phyloP scores from a whole-genome alignment of 2,113 vertebrate genomes.

The Seriola rivoliana region DNA sequence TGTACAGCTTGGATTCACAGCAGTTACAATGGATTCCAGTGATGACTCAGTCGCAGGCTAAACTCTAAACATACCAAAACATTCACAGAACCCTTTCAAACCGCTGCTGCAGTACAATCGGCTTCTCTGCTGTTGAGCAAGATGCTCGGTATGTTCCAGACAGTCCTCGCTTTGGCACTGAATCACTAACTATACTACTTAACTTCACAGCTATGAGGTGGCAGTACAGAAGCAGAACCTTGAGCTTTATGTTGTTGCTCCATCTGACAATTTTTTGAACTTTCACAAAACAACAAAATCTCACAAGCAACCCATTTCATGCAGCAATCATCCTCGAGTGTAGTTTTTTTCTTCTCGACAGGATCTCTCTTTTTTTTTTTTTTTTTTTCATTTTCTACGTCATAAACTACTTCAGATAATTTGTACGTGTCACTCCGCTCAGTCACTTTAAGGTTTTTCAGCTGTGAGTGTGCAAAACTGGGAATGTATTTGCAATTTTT shows the following conservation, averaged over 20 bases:
- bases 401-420: no score
- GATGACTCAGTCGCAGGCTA: slow-evolving; percentile 47
- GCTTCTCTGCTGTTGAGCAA: slow-evolving; percentile 34
- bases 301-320: neutral
- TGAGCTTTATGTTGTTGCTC: neutral
- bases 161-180: neutral
- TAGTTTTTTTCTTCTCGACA: neutral
- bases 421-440: neutral
- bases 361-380: neutral
- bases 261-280: neutral
- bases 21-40: slow-evolving; percentile 16
- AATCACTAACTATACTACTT: slow-evolving; percentile 24
- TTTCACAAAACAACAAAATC: neutral
- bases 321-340: no score
- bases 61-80: slow-evolving; percentile 32
- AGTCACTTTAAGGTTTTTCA: neutral
- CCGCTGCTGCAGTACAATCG: slow-evolving; percentile 16
- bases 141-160: slow-evolving; percentile 17
- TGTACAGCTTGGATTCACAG: slow-evolving; percentile 8
- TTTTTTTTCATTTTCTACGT: neutral
- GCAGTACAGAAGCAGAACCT: neutral
- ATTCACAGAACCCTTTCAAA: slow-evolving; percentile 29
- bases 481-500: neutral
- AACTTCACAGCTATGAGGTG: neutral
- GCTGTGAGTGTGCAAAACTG: neutral